Percentiles rank a stretch among this genome's conserved stretches.
These are phyloP conservation scores for Ophthalmolycus amberensis DNA, from an alignment of 2,113 vertebrate species.

Conservation along the genomic window DNA sequence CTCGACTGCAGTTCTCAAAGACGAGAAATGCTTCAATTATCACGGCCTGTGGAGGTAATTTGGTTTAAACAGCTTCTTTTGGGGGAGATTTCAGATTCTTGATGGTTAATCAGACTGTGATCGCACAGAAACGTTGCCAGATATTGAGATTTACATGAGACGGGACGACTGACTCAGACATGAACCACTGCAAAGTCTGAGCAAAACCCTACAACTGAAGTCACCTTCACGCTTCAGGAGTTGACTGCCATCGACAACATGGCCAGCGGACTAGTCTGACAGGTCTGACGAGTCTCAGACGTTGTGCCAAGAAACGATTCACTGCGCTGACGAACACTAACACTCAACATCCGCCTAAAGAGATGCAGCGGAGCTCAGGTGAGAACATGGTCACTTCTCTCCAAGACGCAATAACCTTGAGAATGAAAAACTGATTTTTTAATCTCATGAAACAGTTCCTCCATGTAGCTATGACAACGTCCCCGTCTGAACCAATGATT, in stretches of 20 bases:
- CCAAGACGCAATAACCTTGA: conserved; percentile 43
- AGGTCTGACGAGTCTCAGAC: conserved; percentile 40
- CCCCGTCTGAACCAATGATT: conserved; percentile 44
- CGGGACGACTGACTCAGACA: neutral
- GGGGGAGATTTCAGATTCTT: neutral
- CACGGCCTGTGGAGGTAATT: neutral
- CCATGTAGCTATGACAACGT: conserved; percentile 72
- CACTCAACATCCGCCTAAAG: neutral
- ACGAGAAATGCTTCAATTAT: neutral
- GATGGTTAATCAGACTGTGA: neutral
- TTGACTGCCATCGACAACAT: neutral
- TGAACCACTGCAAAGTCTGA: conserved; percentile 12
- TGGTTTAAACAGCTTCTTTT: neutral
- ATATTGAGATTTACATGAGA: conserved; percentile 17
- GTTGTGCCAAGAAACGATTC: neutral
- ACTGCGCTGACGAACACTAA: neutral
- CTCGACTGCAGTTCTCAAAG: neutral
- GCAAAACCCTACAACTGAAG: neutral
- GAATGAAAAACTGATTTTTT: conserved; percentile 15
- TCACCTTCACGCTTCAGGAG: neutral
- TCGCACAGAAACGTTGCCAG: neutral
- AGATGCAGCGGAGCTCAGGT: neutral
- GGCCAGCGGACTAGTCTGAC: conserved; percentile 30
- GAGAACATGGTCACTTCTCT: neutral
- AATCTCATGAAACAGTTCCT: conserved; percentile 26